Evolutionary conservation across 1,140 invertebrate species (phyloP), one percentile per base, ranked within the genome.

Genomic region (Ceratina japonica): DNA sequence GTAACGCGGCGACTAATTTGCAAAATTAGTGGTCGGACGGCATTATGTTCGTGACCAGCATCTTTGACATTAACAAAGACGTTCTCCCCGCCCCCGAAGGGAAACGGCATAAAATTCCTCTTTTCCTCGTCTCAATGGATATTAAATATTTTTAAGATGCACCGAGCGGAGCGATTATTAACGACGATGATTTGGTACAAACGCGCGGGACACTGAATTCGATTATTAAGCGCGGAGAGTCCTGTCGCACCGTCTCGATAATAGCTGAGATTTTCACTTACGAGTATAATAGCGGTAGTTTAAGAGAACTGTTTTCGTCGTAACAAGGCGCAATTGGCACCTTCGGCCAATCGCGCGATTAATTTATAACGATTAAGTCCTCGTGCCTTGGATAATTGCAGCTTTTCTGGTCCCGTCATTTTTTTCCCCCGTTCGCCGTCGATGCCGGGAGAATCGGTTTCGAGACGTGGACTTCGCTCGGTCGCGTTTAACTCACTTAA

Each of bases 401-500:
- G 13, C 0, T 51, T 58, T 13, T 13, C 22, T 70, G 13, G 52
- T n/a, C 75, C 49, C 8, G 27, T 64, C 24, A 15, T 18, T 20
- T 31, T 54, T 69, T 78, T n/a, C n/a, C 65, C 49, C n/a, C 49
- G 64, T 59, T 71, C 54, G 20, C 66, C 13, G 12, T 22, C 64
- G 69, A 61, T 84, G 64, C 74, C 75, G 63, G n/a, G 44, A 59
- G 31, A 69, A 83, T 66, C 56, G 49, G 20, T 31, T 37, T 52
- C 54, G 51, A 63, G 51, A 44, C 22, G 20, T 56, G 75, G 65
- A 73, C 74, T 75, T 80, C 18, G 82, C 63, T 58, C 71, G 61
- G 59, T 59, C 66, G 52, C 54, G 56, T 51, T 82, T 73, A 85
- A 86, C 83, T 85, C 83, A 74, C 68, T 85, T 20, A 86, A 86